Percentiles rank a stretch among this genome's conserved stretches.
Conservation (phyloP, 1,140 invertebrate species). For the Procambarus clarkii region DNA sequence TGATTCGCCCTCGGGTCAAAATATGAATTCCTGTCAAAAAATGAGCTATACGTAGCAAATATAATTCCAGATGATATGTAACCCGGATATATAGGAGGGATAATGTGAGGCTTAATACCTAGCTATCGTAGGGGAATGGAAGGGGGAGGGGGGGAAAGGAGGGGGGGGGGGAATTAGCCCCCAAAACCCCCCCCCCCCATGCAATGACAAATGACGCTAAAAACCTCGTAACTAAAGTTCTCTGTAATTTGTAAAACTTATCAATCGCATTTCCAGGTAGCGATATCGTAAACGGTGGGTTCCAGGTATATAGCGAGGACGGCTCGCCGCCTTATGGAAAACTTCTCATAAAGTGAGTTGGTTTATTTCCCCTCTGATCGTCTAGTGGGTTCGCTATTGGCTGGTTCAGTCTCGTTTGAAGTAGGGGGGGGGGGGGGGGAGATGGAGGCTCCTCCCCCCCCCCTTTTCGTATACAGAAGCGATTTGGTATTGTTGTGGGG, state of each 20-base stretch:
- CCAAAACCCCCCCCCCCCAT: too few species aligned
- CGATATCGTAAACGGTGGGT: not conserved
- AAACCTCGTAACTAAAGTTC: constrained; percentile 20
- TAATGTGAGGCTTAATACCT: not conserved
- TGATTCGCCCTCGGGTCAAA: too few species aligned
- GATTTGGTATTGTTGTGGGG: too few species aligned
- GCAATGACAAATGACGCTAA: not conserved
- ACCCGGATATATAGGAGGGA: not conserved
- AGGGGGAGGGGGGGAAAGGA: too few species aligned
- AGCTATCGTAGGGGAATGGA: not conserved
- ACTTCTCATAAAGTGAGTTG: not conserved
- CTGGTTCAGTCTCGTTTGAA: too few species aligned
- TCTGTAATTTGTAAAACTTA: constrained; percentile 24
- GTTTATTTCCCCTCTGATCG: too few species aligned
- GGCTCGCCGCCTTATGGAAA: not conserved
- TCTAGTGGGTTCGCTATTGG: too few species aligned
- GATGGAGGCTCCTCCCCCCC: too few species aligned
- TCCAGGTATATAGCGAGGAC: not conserved
- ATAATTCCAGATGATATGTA: not conserved
- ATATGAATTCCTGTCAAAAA: not conserved
- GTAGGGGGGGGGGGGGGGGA: too few species aligned
- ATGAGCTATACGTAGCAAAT: not conserved
- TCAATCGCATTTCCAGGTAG: constrained; percentile 15
- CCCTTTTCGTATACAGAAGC: too few species aligned
- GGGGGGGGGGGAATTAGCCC: too few species aligned